phyloP scores from a whole-genome alignment of 2,797 vertebrate species.

The Tympanoctomys barrerae region DNA sequence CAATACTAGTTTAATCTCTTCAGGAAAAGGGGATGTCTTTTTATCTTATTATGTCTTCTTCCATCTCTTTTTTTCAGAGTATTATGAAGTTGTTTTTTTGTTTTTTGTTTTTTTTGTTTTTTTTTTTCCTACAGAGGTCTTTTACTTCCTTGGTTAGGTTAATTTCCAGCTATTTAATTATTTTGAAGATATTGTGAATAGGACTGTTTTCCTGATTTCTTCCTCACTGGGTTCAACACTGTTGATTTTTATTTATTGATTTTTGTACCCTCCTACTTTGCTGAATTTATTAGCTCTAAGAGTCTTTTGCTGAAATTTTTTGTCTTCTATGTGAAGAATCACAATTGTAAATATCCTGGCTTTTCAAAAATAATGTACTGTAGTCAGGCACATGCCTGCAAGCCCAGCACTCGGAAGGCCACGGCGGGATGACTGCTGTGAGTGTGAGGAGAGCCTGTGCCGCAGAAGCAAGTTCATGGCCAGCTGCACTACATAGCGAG shows the following conservation, averaged over 20 bases:
- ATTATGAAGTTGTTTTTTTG: neutral
- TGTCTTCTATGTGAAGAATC: neutral
- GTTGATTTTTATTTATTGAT: neutral
- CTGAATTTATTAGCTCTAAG: neutral
- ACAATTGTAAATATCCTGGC: neutral
- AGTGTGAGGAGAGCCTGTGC: neutral
- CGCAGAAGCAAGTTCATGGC: neutral
- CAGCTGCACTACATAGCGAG: neutral
- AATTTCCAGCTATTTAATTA: neutral
- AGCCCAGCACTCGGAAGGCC: neutral
- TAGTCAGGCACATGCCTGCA: neutral
- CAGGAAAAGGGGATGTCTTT: neutral
- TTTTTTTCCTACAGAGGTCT: neutral
- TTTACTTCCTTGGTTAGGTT: neutral
- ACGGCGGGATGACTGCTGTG: neutral
- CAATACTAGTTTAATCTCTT: neutral
- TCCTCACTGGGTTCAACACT: neutral
- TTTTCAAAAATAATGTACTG: slow-evolving; percentile 17
- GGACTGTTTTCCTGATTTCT: neutral
- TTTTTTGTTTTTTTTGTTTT: too few species aligned
- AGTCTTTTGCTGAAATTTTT: neutral
- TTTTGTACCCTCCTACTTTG: neutral
- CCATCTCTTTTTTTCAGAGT: neutral
- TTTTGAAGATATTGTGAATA: neutral
- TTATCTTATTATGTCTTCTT: neutral